phyloP scores from a whole-genome alignment of 2,797 vertebrate species.

The Onychomys leucogaster region DNA sequence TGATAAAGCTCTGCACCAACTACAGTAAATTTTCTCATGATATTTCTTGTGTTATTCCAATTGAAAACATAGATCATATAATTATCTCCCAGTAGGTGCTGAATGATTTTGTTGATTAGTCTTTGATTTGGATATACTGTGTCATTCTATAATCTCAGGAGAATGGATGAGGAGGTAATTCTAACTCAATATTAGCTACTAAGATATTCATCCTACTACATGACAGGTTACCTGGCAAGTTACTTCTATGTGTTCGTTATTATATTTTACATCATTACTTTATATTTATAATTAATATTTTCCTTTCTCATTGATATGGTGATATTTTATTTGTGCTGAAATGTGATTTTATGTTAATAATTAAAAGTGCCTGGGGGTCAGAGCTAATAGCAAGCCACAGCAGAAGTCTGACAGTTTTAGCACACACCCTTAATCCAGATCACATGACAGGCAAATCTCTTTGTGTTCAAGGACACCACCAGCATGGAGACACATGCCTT shows the following conservation, averaged over 20 bases:
- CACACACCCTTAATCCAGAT: too few relatives aligned
- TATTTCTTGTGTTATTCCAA: slow-evolving; percentile 65
- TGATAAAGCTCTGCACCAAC: not conserved
- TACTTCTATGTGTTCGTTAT: not conserved
- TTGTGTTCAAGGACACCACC: too few relatives aligned
- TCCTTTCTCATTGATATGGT: not conserved
- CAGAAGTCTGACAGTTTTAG: too few relatives aligned
- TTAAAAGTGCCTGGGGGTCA: too few relatives aligned
- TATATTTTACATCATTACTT: not conserved
- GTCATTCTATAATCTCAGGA: slow-evolving; percentile 77
- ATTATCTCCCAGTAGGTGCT: slow-evolving; percentile 5
- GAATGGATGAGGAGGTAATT: not conserved
- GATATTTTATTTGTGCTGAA: too few relatives aligned
- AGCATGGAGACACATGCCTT: too few relatives aligned
- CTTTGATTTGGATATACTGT: slow-evolving; percentile 74
- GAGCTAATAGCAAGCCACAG: too few relatives aligned
- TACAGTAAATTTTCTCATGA: slow-evolving; percentile 59
- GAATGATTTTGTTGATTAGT: slow-evolving; percentile 69
- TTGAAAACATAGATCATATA: slow-evolving; percentile 42
- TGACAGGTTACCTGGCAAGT: not conserved
- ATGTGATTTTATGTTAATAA: too few relatives aligned
- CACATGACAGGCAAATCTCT: too few relatives aligned
- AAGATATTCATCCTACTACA: not conserved
- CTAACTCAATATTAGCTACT: not conserved
- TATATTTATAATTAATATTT: not conserved